Evolutionary conservation across 2,888 invertebrate species (phyloP).

Genomic region (Metallyticus violacea): DNA sequence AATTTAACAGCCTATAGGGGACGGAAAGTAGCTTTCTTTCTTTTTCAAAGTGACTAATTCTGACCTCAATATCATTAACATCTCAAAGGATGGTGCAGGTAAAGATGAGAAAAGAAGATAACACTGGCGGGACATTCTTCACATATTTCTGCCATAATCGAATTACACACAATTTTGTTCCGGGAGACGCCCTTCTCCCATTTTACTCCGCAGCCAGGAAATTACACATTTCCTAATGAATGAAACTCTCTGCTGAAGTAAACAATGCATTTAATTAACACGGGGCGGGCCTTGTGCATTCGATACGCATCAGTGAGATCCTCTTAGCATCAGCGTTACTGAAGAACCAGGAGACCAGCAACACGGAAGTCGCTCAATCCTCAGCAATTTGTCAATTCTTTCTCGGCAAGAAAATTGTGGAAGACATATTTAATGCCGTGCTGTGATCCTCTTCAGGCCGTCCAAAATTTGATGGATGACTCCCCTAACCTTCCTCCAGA

Average conservation of each 20-base stretch:
- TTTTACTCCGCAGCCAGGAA: background rate
- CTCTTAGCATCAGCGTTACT: background rate
- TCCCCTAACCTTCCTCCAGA: background rate
- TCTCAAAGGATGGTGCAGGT: background rate
- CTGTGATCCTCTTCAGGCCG: background rate
- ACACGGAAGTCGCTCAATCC: background rate
- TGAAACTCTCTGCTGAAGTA: background rate
- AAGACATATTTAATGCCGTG: too few species aligned
- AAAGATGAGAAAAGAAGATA: background rate
- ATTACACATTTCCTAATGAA: background rate
- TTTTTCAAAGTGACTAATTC: background rate
- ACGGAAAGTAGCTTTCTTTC: background rate
- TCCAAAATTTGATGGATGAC: background rate
- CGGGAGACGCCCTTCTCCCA: background rate
- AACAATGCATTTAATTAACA: background rate
- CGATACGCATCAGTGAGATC: background rate
- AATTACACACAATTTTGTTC: background rate
- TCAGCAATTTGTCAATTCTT: slow-evolving; percentile 9
- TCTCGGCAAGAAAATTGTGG: background rate
- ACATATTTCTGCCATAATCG: background rate
- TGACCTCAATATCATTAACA: background rate
- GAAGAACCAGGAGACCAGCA: too few species aligned
- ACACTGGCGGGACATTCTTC: background rate
- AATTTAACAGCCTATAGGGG: background rate
- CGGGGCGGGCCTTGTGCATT: background rate